These are phyloP conservation scores for Stegophylla sp. DNA, from an alignment of 2,888 invertebrate genomes.

Conservation along the genomic window DNA sequence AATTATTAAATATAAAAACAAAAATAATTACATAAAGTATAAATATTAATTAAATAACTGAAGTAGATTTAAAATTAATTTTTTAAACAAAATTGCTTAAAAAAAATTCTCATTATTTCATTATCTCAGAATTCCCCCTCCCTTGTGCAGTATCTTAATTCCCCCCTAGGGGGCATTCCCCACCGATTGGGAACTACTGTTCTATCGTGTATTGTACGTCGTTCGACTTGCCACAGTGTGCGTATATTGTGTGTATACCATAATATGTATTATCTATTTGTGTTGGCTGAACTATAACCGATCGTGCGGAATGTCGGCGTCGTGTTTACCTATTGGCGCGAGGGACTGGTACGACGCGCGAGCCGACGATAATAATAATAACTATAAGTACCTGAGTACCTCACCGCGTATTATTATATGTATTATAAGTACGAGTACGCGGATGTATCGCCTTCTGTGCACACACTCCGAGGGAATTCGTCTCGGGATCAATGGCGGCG, in stretches of 20 bases:
- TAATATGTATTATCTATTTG: constrained; percentile 2
- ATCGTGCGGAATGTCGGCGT: constrained; percentile 28
- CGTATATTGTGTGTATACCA: not conserved
- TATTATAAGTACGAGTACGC: not conserved
- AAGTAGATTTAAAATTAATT: no score
- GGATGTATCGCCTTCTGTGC: not conserved
- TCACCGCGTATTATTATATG: not conserved
- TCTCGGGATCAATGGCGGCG: not conserved
- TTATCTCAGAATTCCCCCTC: no score
- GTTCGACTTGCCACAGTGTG: not conserved
- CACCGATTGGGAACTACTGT: no score
- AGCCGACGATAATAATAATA: not conserved
- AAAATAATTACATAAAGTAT: no score
- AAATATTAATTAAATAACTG: no score
- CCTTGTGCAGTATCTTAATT: no score
- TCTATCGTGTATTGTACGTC: no score
- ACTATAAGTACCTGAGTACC: not conserved
- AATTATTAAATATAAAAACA: no score
- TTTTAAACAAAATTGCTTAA: no score
- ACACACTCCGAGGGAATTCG: not conserved
- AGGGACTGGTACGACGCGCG: not conserved
- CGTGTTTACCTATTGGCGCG: not conserved
- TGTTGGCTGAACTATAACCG: not conserved
- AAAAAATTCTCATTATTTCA: no score
- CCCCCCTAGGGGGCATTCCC: no score